Percentiles rank a stretch among this genome's conserved stretches.
Conservation (phyloP, 2,797 vertebrate species). For the Fratercula arctica region DNA sequence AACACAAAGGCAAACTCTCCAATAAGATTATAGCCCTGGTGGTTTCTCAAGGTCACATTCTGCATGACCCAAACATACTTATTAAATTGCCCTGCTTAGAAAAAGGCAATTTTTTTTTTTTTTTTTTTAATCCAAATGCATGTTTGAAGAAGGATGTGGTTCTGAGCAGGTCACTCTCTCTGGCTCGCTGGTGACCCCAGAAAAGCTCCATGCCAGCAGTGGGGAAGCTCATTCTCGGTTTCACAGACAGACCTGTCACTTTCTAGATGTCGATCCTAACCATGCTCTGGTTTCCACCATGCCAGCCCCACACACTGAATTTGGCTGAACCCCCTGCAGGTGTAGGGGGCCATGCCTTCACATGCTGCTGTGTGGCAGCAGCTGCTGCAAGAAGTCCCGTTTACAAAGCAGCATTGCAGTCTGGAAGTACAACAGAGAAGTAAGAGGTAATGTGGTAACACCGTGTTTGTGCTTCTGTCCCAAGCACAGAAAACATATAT, state of each 20-base stretch:
- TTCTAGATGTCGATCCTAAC: not conserved
- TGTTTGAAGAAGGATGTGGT: not conserved
- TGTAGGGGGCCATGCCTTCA: not conserved
- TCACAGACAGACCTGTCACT: not conserved
- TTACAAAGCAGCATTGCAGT: not conserved
- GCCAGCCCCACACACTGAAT: rapidly evolving
- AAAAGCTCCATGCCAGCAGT: not conserved
- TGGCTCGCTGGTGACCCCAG: rapidly evolving
- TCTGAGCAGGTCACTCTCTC: not conserved
- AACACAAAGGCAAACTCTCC: not conserved
- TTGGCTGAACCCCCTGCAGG: not conserved
- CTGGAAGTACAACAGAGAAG: not conserved
- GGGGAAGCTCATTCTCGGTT: not conserved
- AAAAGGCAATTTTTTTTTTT: not conserved
- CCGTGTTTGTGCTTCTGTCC: not conserved
- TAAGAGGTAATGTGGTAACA: not conserved
- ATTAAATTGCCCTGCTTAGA: not conserved
- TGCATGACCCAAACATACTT: not conserved
- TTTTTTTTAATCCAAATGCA: not conserved
- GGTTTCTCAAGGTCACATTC: not conserved
- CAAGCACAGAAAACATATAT: not conserved
- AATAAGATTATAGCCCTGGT: not conserved
- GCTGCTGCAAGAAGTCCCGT: not conserved
- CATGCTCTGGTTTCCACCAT: not conserved
- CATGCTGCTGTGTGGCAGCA: not conserved